Percentiles rank a stretch among this genome's conserved stretches.
These are phyloP conservation scores for Distichodus sexfasciatus DNA, from an alignment of 2,797 vertebrate genomes.

Conservation along the genomic window DNA sequence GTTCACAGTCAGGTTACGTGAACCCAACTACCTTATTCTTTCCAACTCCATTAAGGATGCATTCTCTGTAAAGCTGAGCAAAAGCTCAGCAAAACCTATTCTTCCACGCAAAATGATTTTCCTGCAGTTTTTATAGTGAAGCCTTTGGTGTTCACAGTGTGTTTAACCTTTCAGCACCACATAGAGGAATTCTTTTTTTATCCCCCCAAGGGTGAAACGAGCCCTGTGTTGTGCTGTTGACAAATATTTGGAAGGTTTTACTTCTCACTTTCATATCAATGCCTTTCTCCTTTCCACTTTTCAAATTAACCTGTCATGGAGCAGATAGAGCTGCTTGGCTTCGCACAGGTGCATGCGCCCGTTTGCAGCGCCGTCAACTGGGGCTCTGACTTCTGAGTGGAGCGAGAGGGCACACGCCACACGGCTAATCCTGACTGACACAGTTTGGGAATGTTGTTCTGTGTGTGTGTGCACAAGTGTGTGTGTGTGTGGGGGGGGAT, in stretches of 20 bases:
- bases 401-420: constrained; percentile 37
- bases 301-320: constrained; percentile 54
- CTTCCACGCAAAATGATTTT: not conserved
- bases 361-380: constrained; percentile 40
- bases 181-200: not conserved
- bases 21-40: no score
- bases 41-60: no score
- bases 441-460: constrained; percentile 28
- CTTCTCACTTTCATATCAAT: constrained; percentile 36
- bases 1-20: no score
- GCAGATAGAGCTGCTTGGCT: constrained; percentile 25
- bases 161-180: constrained; percentile 3
- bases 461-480: not conserved
- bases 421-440: constrained; percentile 49
- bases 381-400: constrained; percentile 27
- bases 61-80: not conserved
- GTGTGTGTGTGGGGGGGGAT: not conserved
- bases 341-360: constrained; percentile 20
- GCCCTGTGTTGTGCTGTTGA: constrained; percentile 21
- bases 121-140: not conserved
- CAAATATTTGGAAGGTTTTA: constrained; percentile 42
- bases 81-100: not conserved
- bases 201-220: constrained; percentile 8
- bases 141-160: not conserved
- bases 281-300: constrained; percentile 14